These are phyloP conservation scores for Sebastes alutus DNA, from an alignment of 2,797 vertebrate species.

Conservation along the genomic window DNA sequence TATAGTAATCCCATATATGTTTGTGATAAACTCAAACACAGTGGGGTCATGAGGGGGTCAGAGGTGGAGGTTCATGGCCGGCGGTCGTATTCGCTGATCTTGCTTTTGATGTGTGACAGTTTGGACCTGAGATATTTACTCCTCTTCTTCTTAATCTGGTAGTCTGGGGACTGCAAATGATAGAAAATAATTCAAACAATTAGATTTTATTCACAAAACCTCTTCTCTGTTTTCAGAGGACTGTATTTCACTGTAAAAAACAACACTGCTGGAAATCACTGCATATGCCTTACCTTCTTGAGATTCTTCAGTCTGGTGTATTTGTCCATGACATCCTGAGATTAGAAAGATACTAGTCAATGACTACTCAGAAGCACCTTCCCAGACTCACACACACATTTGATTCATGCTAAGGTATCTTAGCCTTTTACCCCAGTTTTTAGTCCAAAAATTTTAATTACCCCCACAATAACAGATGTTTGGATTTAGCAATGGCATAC, in stretches of 20 bases:
- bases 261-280: neutral
- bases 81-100: slow-evolving; percentile 88
- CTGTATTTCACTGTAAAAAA: neutral
- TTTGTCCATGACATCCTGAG: slow-evolving; percentile 82
- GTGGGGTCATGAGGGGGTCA: neutral
- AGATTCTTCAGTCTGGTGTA: slow-evolving; percentile 81
- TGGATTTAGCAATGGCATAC: neutral
- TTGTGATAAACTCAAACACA: neutral
- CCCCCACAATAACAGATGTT: neutral
- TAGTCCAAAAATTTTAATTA: neutral
- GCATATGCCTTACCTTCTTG: slow-evolving; percentile 77
- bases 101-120: slow-evolving; percentile 90
- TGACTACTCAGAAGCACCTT: neutral
- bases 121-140: slow-evolving; percentile 87
- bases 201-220: neutral
- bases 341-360: neutral
- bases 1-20: neutral
- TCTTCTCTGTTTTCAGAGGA: neutral
- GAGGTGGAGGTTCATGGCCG: slow-evolving; percentile 65
- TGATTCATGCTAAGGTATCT: neutral
- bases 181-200: neutral
- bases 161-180: slow-evolving; percentile 82
- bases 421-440: neutral
- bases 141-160: slow-evolving; percentile 85
- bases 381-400: neutral